Evolutionary conservation across 2,888 invertebrate species (phyloP).

Genomic region (Volucella inflata): DNA sequence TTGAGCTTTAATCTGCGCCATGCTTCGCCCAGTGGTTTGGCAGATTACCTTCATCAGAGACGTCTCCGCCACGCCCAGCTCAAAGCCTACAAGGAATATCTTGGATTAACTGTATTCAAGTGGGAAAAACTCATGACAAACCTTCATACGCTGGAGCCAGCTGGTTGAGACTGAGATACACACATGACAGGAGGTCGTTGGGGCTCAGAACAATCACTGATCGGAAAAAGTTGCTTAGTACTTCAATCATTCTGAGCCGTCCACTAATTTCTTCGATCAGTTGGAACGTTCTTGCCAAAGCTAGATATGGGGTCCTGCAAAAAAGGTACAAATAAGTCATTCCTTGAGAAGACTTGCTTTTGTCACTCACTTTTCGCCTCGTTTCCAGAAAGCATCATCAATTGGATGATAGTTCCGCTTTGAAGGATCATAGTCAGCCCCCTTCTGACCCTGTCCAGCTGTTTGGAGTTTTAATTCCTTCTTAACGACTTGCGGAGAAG

Average conservation of each 20-base stretch:
- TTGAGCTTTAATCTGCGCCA: slow-evolving; percentile 91
- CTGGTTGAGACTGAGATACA: slow-evolving; percentile 98
- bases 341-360: not conserved
- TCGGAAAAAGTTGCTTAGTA: slow-evolving; percentile 94
- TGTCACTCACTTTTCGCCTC: slow-evolving; percentile 87
- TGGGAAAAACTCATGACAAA: slow-evolving; percentile 75
- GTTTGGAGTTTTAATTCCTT: slow-evolving; percentile 77
- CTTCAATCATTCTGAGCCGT: slow-evolving; percentile 95
- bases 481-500: slow-evolving; percentile 27
- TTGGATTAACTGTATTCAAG: not conserved
- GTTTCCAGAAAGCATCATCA: slow-evolving; percentile 92
- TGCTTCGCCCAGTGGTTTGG: slow-evolving; percentile 92
- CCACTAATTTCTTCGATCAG: slow-evolving; percentile 93
- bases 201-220: slow-evolving; percentile 95
- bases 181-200: slow-evolving; percentile 93
- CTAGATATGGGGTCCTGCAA: slow-evolving; percentile 94
- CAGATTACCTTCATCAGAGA: slow-evolving; percentile 97
- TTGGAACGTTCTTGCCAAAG: slow-evolving; percentile 94
- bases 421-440: slow-evolving; percentile 88
- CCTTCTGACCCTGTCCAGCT: slow-evolving; percentile 77
- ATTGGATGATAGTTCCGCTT: slow-evolving; percentile 92
- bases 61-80: slow-evolving; percentile 97
- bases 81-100: slow-evolving; percentile 85
- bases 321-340: not conserved
- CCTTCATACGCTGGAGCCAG: slow-evolving; percentile 98